Evolutionary conservation across 2,888 invertebrate species (phyloP).

Genomic region (Odontocolon sp.): DNA sequence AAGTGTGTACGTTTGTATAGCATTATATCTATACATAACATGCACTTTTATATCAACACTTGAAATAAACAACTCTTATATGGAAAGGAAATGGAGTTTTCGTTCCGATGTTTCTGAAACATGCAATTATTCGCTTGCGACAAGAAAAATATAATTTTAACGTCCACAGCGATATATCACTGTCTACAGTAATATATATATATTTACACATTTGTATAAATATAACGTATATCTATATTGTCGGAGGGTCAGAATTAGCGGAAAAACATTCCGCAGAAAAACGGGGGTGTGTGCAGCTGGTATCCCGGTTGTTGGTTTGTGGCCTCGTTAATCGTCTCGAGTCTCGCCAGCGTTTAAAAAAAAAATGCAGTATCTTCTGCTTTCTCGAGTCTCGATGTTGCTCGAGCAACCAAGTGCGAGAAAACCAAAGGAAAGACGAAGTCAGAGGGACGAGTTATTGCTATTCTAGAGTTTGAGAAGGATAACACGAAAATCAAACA

Average conservation of each 20-base stretch:
- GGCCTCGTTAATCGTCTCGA: slow-evolving; percentile 19
- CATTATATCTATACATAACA: too few relatives aligned
- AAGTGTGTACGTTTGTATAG: too few relatives aligned
- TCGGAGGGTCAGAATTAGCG: neutral
- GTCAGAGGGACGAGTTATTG: slow-evolving; percentile 1
- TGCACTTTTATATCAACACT: too few relatives aligned
- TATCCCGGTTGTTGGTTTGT: neutral
- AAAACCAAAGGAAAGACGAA: neutral
- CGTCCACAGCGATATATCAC: neutral
- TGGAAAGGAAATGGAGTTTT: neutral
- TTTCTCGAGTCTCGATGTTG: neutral
- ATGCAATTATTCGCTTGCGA: neutral
- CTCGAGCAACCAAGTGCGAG: neutral
- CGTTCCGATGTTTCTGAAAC: neutral
- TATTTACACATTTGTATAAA: neutral
- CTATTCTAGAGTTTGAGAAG: neutral
- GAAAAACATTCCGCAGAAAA: neutral
- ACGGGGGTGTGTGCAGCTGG: neutral
- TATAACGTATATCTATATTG: neutral
- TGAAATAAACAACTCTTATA: too few relatives aligned
- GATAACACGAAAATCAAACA: neutral
- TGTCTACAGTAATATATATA: neutral
- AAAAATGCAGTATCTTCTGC: slow-evolving; percentile 3
- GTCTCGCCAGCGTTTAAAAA: neutral
- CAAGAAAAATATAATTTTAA: neutral